Conservation (phyloP, 2,888 invertebrate species). For the Drosophila flavopinicola region DNA sequence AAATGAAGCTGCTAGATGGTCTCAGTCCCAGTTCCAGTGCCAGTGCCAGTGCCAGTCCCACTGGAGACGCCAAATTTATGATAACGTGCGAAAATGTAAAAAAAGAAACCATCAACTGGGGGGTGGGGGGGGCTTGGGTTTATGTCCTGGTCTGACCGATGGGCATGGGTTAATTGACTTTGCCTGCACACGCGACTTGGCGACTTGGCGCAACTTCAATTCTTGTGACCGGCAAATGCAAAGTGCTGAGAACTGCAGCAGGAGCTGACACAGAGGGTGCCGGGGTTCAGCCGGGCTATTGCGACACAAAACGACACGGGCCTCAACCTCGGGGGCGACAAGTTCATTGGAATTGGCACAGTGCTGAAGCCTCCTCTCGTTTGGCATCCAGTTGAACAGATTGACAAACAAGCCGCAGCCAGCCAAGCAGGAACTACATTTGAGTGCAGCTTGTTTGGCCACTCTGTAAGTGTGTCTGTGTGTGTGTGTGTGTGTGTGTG, state of each 20-base stretch:
- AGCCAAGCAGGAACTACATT: constrained; percentile 74
- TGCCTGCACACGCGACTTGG: constrained; percentile 51
- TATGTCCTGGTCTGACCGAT: constrained; percentile 28
- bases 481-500: constrained; percentile 20
- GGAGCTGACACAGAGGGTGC: not conserved
- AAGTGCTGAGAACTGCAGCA: constrained; percentile 43
- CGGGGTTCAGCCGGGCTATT: constrained; percentile 15
- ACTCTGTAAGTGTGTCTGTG: constrained; percentile 8
- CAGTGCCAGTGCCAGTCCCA: constrained; percentile 30
- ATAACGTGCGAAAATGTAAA: constrained; percentile 64
- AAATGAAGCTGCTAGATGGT: constrained; percentile 64
- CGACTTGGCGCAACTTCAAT: constrained; percentile 52
- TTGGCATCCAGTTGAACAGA: constrained; percentile 74
- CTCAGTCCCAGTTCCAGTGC: constrained; percentile 36
- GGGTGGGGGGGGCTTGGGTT: not conserved
- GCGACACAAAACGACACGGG: constrained; percentile 35
- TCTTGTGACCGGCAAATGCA: constrained; percentile 52
- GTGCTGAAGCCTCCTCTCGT: constrained; percentile 49
- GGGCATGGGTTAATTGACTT: constrained; percentile 60
- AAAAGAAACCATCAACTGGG: too few species aligned
- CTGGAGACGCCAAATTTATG: constrained; percentile 61
- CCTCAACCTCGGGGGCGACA: constrained; percentile 47
- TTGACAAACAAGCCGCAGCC: constrained; percentile 79
- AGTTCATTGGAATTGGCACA: constrained; percentile 71
- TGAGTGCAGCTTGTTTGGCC: constrained; percentile 50